Evolutionary conservation across 2,797 vertebrate species (phyloP).

Genomic region (Melanotaenia nigrans): DNA sequence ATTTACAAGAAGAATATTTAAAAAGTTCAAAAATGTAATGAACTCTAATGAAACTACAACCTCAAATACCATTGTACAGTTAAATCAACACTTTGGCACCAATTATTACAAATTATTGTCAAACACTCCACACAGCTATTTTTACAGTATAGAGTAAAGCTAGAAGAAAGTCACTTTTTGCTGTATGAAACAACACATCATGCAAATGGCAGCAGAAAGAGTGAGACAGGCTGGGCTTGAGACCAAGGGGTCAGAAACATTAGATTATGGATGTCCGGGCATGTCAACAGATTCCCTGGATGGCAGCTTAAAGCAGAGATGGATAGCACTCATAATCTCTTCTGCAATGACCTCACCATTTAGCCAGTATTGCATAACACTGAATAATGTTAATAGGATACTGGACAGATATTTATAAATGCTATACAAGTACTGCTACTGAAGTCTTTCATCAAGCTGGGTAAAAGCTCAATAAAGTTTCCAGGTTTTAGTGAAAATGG

Average conservation of each 20-base stretch:
- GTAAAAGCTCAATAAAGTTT: constrained; percentile 9
- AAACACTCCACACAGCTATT: background rate
- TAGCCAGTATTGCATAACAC: constrained; percentile 65
- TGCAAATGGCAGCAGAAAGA: constrained; percentile 52
- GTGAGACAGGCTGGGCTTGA: constrained; percentile 34
- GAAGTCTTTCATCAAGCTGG: constrained; percentile 22
- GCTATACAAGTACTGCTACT: constrained; percentile 2
- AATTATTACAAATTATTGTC: constrained; percentile 11
- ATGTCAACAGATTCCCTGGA: constrained; percentile 67
- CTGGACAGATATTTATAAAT: constrained; percentile 60
- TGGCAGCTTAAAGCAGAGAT: constrained; percentile 55
- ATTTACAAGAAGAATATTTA: background rate
- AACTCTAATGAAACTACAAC: constrained; percentile 16
- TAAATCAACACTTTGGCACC: background rate
- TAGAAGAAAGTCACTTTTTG: constrained; percentile 25
- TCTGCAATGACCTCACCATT: constrained; percentile 55
- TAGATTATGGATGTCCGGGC: constrained; percentile 66
- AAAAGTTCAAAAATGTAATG: background rate
- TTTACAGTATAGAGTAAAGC: background rate
- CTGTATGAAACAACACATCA: constrained; percentile 21
- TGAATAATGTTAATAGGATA: constrained; percentile 57
- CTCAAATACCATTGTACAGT: background rate
- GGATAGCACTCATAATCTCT: constrained; percentile 71
- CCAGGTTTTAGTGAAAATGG: constrained; percentile 17
- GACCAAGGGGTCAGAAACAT: constrained; percentile 60